Conservation (phyloP, 1,140 invertebrate genomes). For the Drosophila ercepeae region DNA sequence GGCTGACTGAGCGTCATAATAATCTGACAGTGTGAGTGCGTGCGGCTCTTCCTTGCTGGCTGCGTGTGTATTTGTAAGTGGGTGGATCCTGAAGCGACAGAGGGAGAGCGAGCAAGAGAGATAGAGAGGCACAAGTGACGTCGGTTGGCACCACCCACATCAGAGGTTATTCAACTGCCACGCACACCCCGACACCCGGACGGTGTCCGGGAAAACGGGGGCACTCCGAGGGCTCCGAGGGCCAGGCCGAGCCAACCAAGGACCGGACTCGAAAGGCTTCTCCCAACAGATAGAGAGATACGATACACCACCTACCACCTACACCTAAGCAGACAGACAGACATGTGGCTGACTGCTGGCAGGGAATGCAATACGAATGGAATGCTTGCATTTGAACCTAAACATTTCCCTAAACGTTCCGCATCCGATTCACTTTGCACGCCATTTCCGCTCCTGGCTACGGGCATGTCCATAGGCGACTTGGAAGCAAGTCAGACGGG, state of each 20-base stretch:
- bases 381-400: conserved; percentile 76
- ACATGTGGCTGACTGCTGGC: conserved; percentile 1
- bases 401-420: conserved; percentile 72
- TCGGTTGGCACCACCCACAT: conserved; percentile 33
- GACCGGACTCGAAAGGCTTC: conserved; percentile 38
- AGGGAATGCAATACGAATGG: conserved; percentile 40
- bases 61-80: conserved; percentile 12
- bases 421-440: conserved; percentile 78
- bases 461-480: conserved; percentile 50
- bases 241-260: conserved; percentile 9
- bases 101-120: conserved; percentile 19
- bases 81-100: conserved; percentile 42
- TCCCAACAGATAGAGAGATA: conserved; percentile 44
- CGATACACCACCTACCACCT: no score
- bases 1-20: conserved; percentile 81
- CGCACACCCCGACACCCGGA: conserved; percentile 18
- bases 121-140: conserved; percentile 47
- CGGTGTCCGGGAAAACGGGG: conserved; percentile 21
- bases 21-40: conserved; percentile 54
- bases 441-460: conserved; percentile 66
- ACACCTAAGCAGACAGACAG: background rate
- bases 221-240: background rate
- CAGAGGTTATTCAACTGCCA: conserved; percentile 77
- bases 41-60: conserved; percentile 31
- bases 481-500: conserved; percentile 16